Conservation (phyloP, 2,113 vertebrate genomes). For the Loxodonta africana region DNA sequence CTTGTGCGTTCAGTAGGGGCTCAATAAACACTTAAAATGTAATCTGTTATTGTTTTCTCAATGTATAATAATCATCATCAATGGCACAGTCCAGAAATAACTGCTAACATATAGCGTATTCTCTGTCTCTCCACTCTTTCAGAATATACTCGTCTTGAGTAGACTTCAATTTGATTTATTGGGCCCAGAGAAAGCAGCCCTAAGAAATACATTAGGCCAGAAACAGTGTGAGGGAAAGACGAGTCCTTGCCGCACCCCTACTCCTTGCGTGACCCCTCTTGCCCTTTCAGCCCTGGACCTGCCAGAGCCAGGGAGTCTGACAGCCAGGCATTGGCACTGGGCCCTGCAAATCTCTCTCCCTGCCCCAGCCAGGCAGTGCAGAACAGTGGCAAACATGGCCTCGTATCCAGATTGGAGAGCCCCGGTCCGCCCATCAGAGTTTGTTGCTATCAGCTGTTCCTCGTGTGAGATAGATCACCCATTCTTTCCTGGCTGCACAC, state of each 20-base stretch:
- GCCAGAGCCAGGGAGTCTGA: neutral
- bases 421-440: neutral
- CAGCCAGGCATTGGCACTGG: neutral
- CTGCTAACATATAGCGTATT: neutral
- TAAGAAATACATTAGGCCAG: neutral
- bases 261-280: neutral
- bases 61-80: neutral
- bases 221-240: neutral
- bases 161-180: conserved; percentile 30
- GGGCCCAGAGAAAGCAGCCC: neutral
- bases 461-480: conserved; percentile 21
- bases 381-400: neutral
- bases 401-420: neutral
- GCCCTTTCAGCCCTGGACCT: neutral
- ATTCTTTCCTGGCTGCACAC: conserved; percentile 22
- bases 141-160: neutral
- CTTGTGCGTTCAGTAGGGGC: neutral
- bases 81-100: neutral
- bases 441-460: conserved; percentile 1
- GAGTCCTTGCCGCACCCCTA: neutral
- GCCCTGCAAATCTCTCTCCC: neutral
- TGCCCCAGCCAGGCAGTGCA: neutral
- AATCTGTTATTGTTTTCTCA: conserved; percentile 17
- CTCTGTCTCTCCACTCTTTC: neutral
- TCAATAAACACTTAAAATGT: neutral